Evolutionary conservation across 2,888 invertebrate genomes (phyloP).

Genomic region (Tricholauxania praeusta): DNA sequence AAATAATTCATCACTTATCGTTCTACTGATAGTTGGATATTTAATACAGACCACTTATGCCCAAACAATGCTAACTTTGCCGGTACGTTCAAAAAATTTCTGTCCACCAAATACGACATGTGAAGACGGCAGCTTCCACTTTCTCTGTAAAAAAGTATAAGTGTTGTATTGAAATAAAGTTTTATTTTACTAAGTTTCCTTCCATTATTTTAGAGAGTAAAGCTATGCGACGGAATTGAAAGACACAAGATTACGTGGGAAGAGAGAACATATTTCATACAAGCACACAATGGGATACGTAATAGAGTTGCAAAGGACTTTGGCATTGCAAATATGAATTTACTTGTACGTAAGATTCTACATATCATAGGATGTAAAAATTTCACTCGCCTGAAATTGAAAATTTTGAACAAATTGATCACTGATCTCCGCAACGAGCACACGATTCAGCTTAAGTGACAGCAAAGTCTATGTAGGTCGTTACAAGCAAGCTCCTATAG

Average conservation of each 20-base stretch:
- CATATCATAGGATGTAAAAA: too few relatives aligned
- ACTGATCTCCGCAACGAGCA: too few relatives aligned
- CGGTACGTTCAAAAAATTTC: background rate
- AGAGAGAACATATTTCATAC: conserved; percentile 34
- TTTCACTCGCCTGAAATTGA: too few relatives aligned
- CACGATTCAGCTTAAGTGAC: too few relatives aligned
- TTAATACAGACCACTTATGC: too few relatives aligned
- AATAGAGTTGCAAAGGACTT: conserved; percentile 49
- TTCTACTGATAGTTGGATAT: too few relatives aligned
- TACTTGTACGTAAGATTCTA: conserved; percentile 45
- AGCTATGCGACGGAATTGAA: background rate
- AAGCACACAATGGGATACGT: conserved; percentile 52
- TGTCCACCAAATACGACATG: conserved; percentile 7
- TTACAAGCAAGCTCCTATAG: too few relatives aligned
- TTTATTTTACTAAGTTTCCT: background rate
- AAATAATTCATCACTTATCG: too few relatives aligned
- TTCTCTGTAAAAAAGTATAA: conserved; percentile 13
- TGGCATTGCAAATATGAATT: conserved; percentile 51
- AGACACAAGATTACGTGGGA: background rate
- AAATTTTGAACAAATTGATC: too few relatives aligned
- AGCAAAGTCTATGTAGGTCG: too few relatives aligned
- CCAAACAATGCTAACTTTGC: too few relatives aligned
- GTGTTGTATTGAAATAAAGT: background rate
- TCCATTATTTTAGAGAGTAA: background rate
- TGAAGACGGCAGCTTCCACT: background rate